Evolutionary conservation across 2,888 invertebrate species (phyloP), one percentile per base, ranked within the genome.

Genomic region (Podabrus alpinus): DNA sequence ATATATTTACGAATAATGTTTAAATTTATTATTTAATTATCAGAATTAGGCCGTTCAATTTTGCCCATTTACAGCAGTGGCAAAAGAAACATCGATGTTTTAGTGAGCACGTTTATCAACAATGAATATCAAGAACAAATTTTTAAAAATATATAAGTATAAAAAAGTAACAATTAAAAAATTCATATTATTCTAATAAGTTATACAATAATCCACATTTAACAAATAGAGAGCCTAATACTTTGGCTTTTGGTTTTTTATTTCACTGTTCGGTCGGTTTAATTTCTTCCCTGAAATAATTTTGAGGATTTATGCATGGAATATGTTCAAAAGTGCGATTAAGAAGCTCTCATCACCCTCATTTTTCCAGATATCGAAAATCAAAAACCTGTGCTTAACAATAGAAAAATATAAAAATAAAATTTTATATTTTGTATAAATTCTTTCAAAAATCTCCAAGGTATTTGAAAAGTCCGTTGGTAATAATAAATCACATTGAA

Each of bases 31-130:
- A 64, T 11, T 73, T 69, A 73, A 45, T 45, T 45, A 69, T 59
- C 17, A 59, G 64, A 59, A 59, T 73, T 73, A 73, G 73, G 73
- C 73, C 73, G 73, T 69, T 24, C 13, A 66, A 25, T n/a, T 29
- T 73, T 69, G 64, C 68, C 68, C 21, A 68, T 69, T 69, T 69
- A 24, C 16, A 62, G 66, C 69, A 73, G 73, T 60, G 66, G 64
- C 69, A 66, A 60, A 73, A 72, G 62, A 64, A 64, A 64, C 62
- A 64, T 64, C 62, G 62, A 64, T 64, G 62, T 64, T 19, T 64
- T 64, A 64, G 19, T 19, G 45, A 45, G 45, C n/a, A 45, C 45
- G 45, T n/a, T 45, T 45, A 45, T 45, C 45, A 45, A 45, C 45
- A 9, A n/a, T 45, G 0, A 9, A 45, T n/a, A 45, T 45, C 1